Base-by-base conservation (phyloP, 2,888 invertebrate species). In the Podotricha telesiphe region DNA sequence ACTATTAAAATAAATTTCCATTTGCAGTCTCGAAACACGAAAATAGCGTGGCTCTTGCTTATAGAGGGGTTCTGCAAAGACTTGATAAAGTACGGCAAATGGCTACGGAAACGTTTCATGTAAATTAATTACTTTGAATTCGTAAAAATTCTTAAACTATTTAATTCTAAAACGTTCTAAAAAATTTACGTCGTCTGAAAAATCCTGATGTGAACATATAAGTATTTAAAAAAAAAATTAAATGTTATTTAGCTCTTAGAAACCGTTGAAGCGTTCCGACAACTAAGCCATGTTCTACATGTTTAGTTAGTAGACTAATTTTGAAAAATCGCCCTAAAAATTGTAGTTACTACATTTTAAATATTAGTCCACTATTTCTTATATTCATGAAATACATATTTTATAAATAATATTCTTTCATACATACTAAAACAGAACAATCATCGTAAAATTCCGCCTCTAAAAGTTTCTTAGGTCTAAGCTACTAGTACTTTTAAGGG, bases 1-100 rank as follows among this genome's bases (percentile, higher is more conserved):
- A 88, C 92, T 91, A 92, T 93, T 93, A 91, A 93, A 93, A 93
- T 93, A 91, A 89, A 88, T 88, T 89, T 88, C 90, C 93, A 93
- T 93, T 93, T 93, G 93, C 93, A 91, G 84, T 86, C 83, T 82
- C 85, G 86, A 86, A 90, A 93, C 93, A 93, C 91, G 93, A 91
- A 93, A 93, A 93, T 93, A 91, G 93, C 93, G 93, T 93, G 93
- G 93, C 93, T 88, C 87, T 91, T 86, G 85, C 88, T 86, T 84
- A 81, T 86, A 84, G 86, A 87, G 88, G 90, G 88, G 85, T 78
- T 78, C 77, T 76, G 76, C 75, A 79, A 78, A 92, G 91, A 89
- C 82, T 81, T 88, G 82, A 80, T 80, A 86, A 88, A 85, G 78
- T 79, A 76, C 78, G 65, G 72, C 75, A 85, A 77, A 77, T 78